A percentile compares a stretch with the other conserved stretches of the same genome.
These are phyloP conservation scores for Blastobasis adustella DNA, from an alignment of 2,888 invertebrate species.

Conservation along the genomic window DNA sequence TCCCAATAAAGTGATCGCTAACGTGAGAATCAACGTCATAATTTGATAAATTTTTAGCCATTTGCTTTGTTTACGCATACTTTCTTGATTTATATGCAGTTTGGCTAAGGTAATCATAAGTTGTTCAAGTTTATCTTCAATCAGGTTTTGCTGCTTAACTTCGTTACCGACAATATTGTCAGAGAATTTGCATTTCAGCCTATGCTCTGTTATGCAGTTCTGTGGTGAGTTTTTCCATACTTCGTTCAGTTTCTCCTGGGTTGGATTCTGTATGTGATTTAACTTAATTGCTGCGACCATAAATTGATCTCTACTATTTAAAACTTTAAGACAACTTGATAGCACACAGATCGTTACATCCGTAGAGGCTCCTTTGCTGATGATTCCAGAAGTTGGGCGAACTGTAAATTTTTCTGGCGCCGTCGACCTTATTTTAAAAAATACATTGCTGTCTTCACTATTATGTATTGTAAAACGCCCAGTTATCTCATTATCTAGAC, in stretches of 20 bases:
- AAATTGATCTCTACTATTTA: conserved; percentile 85
- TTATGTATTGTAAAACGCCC: conserved; percentile 79
- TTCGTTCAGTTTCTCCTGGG: conserved; percentile 73
- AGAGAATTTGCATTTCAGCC: conserved; percentile 46
- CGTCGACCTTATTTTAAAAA: conserved; percentile 88
- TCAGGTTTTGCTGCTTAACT: not conserved
- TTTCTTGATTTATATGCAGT: not conserved
- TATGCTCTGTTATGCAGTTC: conserved; percentile 75
- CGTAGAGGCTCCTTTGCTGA: conserved; percentile 75
- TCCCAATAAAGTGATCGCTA: too few species aligned
- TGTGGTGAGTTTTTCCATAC: conserved; percentile 77
- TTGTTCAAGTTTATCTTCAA: not conserved
- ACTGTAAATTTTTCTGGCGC: conserved; percentile 93
- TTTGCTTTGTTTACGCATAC: not conserved
- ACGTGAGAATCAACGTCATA: too few species aligned
- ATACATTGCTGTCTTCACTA: conserved; percentile 48
- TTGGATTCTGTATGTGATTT: conserved; percentile 52
- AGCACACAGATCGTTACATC: conserved; percentile 80
- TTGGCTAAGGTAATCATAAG: not conserved
- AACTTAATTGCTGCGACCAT: conserved; percentile 82
- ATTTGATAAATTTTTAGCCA: not conserved
- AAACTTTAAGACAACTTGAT: conserved; percentile 76
- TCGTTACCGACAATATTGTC: not conserved
- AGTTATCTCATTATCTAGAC: conserved; percentile 74
- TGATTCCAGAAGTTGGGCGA: conserved; percentile 83